These are phyloP conservation scores for Tinea semifulvella DNA, from an alignment of 2,888 invertebrate genomes.

Conservation along the genomic window DNA sequence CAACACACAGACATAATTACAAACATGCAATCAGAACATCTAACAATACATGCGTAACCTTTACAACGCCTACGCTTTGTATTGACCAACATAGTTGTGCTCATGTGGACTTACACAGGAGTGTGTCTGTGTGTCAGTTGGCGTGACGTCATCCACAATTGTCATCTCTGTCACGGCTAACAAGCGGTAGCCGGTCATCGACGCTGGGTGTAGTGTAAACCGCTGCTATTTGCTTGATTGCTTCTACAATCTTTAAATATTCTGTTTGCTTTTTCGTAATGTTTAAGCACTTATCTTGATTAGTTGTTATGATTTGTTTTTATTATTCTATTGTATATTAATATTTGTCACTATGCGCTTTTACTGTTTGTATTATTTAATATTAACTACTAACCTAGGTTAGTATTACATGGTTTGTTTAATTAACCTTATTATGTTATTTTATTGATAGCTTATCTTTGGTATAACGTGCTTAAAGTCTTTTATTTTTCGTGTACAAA, in stretches of 20 bases:
- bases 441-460: too few relatives aligned
- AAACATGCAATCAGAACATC: conserved; percentile 11
- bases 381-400: background rate
- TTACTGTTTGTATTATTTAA: background rate
- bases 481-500: too few relatives aligned
- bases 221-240: conserved; percentile 4
- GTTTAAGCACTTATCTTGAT: too few relatives aligned
- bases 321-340: too few relatives aligned
- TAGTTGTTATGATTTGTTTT: too few relatives aligned
- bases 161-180: conserved; percentile 60
- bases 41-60: conserved; percentile 10
- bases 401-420: too few relatives aligned
- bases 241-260: background rate
- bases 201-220: conserved; percentile 25
- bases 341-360: too few relatives aligned
- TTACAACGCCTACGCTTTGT: conserved; percentile 10
- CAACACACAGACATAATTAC: conserved; percentile 2
- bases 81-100: conserved; percentile 2
- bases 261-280: too few relatives aligned
- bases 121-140: conserved; percentile 23
- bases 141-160: conserved; percentile 59
- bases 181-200: conserved; percentile 45
- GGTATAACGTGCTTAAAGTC: too few relatives aligned
- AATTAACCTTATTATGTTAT: too few relatives aligned
- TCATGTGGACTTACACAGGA: conserved; percentile 18